Evolutionary conservation across 53 echinoderm and acorn worm genomes (phyloP).

Genomic region (Echinarachnius parma): DNA sequence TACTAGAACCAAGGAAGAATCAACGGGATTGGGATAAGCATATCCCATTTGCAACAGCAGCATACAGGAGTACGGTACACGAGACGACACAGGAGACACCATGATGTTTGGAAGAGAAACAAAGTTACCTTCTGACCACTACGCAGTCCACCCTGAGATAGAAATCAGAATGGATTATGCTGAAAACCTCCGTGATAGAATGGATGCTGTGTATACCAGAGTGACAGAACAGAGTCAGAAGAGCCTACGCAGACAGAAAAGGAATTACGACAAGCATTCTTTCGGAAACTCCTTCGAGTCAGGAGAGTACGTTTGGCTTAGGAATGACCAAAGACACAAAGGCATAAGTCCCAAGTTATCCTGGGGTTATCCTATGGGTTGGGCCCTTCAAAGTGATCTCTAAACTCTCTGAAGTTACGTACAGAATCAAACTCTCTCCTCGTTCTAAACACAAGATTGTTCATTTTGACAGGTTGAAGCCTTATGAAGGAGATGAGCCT

Average conservation of each 20-base stretch:
- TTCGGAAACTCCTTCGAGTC: not conserved
- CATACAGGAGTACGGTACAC: no score
- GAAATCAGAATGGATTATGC: no score
- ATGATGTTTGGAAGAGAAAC: no score
- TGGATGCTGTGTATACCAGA: no score
- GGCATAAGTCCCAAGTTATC: conserved; percentile 23
- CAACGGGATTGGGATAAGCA: no score
- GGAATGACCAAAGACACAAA: conserved; percentile 25
- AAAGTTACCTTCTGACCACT: no score
- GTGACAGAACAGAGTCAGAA: conserved; percentile 8
- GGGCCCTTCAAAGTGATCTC: conserved; percentile 46
- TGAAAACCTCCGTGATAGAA: no score
- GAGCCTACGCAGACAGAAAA: conserved; percentile 37
- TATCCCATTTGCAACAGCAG: no score
- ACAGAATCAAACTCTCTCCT: conserved; percentile 26
- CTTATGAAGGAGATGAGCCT: no score
- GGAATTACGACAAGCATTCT: conserved; percentile 49
- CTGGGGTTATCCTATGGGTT: conserved; percentile 29
- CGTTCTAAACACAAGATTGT: conserved; percentile 24
- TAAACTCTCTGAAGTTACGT: conserved; percentile 40
- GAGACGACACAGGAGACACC: no score
- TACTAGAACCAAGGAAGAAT: no score
- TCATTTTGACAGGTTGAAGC: conserved; percentile 52
- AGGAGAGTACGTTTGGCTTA: conserved; percentile 49
- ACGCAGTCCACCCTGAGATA: no score